These are phyloP conservation scores for Tineola bisselliella DNA, from an alignment of 2,888 invertebrate genomes.

Conservation along the genomic window DNA sequence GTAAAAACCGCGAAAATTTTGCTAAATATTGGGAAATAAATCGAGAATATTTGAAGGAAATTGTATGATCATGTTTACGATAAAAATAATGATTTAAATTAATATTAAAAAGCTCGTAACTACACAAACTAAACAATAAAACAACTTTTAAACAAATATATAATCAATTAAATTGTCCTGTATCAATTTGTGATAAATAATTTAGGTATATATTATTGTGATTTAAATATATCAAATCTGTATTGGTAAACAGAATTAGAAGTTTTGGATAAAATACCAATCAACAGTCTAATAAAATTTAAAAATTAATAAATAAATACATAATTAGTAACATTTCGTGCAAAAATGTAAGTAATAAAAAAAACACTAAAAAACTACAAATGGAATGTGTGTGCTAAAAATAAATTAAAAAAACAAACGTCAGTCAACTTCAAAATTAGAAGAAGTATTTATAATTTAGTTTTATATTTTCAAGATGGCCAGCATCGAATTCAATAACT, in stretches of 20 bases:
- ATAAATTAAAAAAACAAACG: background rate
- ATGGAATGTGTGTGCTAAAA: background rate
- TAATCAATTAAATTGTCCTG: too few relatives aligned
- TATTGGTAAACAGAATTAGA: too few relatives aligned
- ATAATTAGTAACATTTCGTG: background rate
- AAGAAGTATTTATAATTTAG: background rate
- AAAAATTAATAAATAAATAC: background rate
- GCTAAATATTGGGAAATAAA: background rate
- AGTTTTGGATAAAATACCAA: too few relatives aligned
- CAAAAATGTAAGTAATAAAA: background rate
- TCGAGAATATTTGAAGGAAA: background rate
- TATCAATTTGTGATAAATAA: too few relatives aligned
- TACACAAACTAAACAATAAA: too few relatives aligned
- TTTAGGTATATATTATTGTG: too few relatives aligned
- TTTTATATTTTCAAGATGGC: conserved; percentile 29
- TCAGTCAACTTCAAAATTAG: background rate
- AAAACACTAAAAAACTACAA: background rate
- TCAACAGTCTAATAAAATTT: too few relatives aligned
- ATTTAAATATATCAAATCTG: too few relatives aligned
- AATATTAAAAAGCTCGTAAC: background rate
- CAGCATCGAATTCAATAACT: conserved; percentile 34
- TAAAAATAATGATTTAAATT: background rate
- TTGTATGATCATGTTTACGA: background rate
- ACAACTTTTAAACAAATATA: too few relatives aligned
- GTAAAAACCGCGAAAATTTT: conserved; percentile 53